These are phyloP conservation scores for Bimastos eiseni DNA, from an alignment of 2,888 invertebrate species.

Conservation along the genomic window DNA sequence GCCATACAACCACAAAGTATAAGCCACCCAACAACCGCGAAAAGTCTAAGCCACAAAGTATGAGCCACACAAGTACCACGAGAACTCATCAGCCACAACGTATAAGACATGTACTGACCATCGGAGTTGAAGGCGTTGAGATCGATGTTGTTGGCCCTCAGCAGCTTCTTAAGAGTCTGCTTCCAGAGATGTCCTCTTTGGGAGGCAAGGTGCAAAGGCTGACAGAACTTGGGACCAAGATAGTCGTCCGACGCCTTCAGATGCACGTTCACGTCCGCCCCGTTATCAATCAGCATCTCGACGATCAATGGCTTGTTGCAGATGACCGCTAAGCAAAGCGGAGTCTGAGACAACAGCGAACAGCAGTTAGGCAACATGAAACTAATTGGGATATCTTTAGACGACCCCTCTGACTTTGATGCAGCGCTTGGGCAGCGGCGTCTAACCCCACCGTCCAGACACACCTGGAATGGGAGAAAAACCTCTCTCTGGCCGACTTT, in stretches of 20 bases:
- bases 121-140: conserved; percentile 22
- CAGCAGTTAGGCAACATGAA: too few relatives aligned
- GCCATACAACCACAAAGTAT: too few relatives aligned
- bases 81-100: too few relatives aligned
- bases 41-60: too few relatives aligned
- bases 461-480: too few relatives aligned
- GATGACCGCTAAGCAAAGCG: conserved; percentile 30
- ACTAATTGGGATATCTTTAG: too few relatives aligned
- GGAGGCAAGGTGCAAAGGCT: conserved; percentile 33
- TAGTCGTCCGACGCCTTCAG: conserved; percentile 1
- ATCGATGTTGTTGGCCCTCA: neutral
- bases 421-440: too few relatives aligned
- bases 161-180: conserved; percentile 30
- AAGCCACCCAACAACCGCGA: too few relatives aligned
- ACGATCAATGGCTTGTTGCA: conserved; percentile 28
- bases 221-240: neutral
- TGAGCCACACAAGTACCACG: too few relatives aligned
- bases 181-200: conserved; percentile 29
- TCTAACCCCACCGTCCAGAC: too few relatives aligned
- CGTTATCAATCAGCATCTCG: neutral
- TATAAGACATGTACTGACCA: conserved; percentile 17
- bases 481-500: too few relatives aligned
- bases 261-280: conserved; percentile 20
- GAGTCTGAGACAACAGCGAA: conserved; percentile 5
- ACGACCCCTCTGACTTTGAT: too few relatives aligned